A percentile compares a stretch with the other conserved stretches of the same genome.
Evolutionary conservation across 2,888 invertebrate species (phyloP).

Genomic region (Ceramica pisi): DNA sequence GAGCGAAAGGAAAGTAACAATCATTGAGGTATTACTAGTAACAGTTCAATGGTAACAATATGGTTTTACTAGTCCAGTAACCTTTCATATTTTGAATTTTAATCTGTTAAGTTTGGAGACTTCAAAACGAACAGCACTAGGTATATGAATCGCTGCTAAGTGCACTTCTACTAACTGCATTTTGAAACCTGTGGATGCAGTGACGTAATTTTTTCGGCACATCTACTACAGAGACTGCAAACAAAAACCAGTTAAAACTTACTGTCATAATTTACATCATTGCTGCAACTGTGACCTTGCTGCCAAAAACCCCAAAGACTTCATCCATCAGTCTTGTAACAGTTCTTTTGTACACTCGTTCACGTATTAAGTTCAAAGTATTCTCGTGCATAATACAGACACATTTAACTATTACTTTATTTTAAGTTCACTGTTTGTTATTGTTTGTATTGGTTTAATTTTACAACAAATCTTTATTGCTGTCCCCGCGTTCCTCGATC

Average conservation of each 20-base stretch:
- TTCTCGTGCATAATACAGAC: slow-evolving; percentile 47
- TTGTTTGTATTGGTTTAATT: slow-evolving; percentile 19
- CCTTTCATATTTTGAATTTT: background rate
- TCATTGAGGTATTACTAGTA: background rate
- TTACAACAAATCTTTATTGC: slow-evolving; percentile 27
- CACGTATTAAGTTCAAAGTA: slow-evolving; percentile 46
- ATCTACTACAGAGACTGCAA: slow-evolving; percentile 10
- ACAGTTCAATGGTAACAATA: no score
- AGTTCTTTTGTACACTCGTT: slow-evolving; percentile 55
- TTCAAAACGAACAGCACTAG: background rate
- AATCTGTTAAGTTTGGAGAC: background rate
- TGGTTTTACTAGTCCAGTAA: no score
- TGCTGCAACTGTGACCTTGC: slow-evolving; percentile 81
- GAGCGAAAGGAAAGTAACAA: slow-evolving; percentile 6
- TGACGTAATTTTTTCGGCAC: slow-evolving; percentile 58
- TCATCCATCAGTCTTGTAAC: slow-evolving; percentile 62
- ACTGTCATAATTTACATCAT: slow-evolving; percentile 86
- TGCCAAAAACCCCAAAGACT: slow-evolving; percentile 72
- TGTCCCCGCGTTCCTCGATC: slow-evolving; percentile 36
- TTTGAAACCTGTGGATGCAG: slow-evolving; percentile 42
- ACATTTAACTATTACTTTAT: slow-evolving; percentile 26
- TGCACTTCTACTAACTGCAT: slow-evolving; percentile 19
- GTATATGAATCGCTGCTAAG: slow-evolving; percentile 1
- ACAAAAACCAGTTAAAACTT: slow-evolving; percentile 71
- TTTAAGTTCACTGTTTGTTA: slow-evolving; percentile 41